These are phyloP conservation scores for Seira ritae DNA, from an alignment of 2,888 invertebrate genomes.

Conservation along the genomic window DNA sequence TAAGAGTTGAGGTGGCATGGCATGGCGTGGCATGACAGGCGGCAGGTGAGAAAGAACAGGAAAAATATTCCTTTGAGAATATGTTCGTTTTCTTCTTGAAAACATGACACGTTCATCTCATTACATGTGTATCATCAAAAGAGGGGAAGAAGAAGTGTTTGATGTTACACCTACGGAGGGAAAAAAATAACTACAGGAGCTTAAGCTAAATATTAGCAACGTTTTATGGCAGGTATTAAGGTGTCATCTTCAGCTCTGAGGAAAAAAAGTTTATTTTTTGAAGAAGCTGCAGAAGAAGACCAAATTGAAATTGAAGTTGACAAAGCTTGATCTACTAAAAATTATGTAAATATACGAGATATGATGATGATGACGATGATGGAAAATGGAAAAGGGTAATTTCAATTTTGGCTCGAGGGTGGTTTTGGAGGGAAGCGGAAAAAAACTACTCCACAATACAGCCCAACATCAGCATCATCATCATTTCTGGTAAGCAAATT, in stretches of 20 bases:
- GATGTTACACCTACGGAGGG: background rate
- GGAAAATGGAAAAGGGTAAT: background rate
- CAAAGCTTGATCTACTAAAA: background rate
- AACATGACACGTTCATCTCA: constrained; percentile 9
- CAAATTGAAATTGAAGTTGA: background rate
- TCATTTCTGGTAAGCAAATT: no score
- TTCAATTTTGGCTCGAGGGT: background rate
- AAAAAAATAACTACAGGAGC: background rate
- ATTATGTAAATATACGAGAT: background rate
- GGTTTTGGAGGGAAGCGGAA: background rate
- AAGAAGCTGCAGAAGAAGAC: background rate
- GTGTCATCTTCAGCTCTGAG: background rate
- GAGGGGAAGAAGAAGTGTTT: background rate
- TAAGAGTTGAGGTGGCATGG: no score
- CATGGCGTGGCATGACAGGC: background rate
- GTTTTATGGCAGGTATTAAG: background rate
- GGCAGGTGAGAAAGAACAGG: background rate
- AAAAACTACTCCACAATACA: no score
- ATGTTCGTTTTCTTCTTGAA: background rate
- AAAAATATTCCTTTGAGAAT: constrained; percentile 1
- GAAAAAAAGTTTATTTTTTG: background rate
- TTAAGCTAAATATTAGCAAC: background rate
- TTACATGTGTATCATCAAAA: no score
- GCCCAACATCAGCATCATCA: no score
- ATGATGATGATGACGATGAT: background rate